Conservation (phyloP, 2,113 vertebrate genomes). For the Cyrtonyx montezumae region DNA sequence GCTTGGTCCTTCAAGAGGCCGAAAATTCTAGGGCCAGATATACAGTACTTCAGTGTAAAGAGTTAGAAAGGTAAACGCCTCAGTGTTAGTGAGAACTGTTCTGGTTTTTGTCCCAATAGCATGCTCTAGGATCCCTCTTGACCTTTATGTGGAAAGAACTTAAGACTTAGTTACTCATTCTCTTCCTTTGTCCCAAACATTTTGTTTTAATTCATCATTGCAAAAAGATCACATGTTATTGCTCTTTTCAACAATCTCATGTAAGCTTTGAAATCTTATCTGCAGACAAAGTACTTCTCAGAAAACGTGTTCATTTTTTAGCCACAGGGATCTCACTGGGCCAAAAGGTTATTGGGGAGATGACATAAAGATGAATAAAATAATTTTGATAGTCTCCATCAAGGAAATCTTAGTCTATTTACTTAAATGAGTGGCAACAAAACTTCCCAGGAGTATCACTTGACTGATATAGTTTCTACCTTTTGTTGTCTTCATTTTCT, state of each 20-base stretch:
- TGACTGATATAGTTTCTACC: background rate
- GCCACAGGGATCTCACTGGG: background rate
- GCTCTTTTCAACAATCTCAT: background rate
- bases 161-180: background rate
- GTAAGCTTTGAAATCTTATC: background rate
- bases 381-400: background rate
- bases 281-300: background rate
- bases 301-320: background rate
- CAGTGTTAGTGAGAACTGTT: background rate
- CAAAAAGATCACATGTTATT: background rate
- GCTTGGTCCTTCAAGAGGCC: background rate
- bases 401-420: background rate
- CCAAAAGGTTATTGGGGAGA: background rate
- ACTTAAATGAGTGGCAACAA: too few relatives aligned
- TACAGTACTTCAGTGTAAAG: background rate
- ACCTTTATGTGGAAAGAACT: background rate
- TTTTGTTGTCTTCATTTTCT: background rate
- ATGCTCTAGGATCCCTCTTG: rapidly evolving
- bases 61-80: background rate
- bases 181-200: background rate
- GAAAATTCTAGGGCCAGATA: background rate
- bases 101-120: background rate
- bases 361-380: background rate
- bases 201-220: background rate
- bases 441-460: background rate